Conservation (phyloP, 2,888 invertebrate species). For the Ommatoiulus sabulosus region DNA sequence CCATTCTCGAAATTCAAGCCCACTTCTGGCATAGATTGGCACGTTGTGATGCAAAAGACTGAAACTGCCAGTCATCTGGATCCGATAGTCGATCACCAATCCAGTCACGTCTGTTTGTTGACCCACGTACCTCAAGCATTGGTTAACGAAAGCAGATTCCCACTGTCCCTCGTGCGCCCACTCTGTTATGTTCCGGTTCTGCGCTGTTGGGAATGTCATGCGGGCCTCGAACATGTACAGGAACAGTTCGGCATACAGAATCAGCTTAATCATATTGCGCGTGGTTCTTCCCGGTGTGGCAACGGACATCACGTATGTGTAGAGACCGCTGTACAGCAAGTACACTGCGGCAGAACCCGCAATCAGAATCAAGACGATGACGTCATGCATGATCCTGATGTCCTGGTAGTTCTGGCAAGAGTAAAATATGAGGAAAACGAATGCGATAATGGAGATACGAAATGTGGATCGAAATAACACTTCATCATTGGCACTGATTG, state of each 20-base stretch:
- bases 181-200: background rate
- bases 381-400: constrained; percentile 55
- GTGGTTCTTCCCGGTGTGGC: constrained; percentile 30
- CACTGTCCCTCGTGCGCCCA: constrained; percentile 55
- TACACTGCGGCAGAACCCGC: constrained; percentile 40
- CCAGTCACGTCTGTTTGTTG: constrained; percentile 56
- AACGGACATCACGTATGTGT: constrained; percentile 32
- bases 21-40: constrained; percentile 50
- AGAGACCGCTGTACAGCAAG: constrained; percentile 53
- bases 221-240: constrained; percentile 57
- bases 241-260: constrained; percentile 57
- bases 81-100: constrained; percentile 56
- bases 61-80: constrained; percentile 58
- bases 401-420: constrained; percentile 47
- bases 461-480: constrained; percentile 41
- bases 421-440: constrained; percentile 49
- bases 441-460: constrained; percentile 16
- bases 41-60: constrained; percentile 54
- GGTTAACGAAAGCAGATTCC: constrained; percentile 58
- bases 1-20: constrained; percentile 58
- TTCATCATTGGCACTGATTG: background rate
- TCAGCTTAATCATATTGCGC: constrained; percentile 54
- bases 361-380: constrained; percentile 52
- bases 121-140: constrained; percentile 53
- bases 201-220: constrained; percentile 52